Evolutionary conservation across 2,113 vertebrate genomes (phyloP).

Genomic region (Actenoides lindsayi): DNA sequence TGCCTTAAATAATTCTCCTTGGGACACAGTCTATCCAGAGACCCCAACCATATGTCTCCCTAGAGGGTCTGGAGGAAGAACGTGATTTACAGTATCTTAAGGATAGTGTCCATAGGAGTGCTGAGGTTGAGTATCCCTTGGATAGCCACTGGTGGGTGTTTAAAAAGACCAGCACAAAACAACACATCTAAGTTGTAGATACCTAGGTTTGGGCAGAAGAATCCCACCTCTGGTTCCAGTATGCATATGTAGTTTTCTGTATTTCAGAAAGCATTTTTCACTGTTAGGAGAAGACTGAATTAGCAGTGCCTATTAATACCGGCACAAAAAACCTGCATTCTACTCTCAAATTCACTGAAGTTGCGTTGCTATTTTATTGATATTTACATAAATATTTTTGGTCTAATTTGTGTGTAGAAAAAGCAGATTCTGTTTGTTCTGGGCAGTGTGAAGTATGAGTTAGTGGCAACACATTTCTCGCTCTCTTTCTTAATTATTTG

Average conservation of each 20-base stretch:
- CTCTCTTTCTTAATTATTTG: neutral
- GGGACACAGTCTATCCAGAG: neutral
- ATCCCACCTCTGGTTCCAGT: neutral
- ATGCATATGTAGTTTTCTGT: neutral
- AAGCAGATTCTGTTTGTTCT: neutral
- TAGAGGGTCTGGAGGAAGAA: neutral
- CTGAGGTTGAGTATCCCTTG: neutral
- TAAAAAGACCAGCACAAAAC: neutral
- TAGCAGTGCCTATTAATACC: neutral
- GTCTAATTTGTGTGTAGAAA: neutral
- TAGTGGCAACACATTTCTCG: neutral
- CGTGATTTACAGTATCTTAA: neutral
- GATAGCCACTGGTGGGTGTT: neutral
- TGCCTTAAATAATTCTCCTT: neutral
- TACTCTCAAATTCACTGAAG: neutral
- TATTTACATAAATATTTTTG: neutral
- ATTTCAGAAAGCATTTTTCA: neutral
- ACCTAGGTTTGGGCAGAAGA: neutral
- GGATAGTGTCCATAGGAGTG: neutral
- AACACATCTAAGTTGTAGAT: neutral
- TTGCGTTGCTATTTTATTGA: neutral
- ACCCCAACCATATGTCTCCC: neutral
- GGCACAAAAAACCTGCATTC: neutral
- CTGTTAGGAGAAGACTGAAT: neutral
- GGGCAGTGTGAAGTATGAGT: neutral